Evolutionary conservation across 2,113 vertebrate genomes (phyloP).

Genomic region (Tiliqua scincoides): DNA sequence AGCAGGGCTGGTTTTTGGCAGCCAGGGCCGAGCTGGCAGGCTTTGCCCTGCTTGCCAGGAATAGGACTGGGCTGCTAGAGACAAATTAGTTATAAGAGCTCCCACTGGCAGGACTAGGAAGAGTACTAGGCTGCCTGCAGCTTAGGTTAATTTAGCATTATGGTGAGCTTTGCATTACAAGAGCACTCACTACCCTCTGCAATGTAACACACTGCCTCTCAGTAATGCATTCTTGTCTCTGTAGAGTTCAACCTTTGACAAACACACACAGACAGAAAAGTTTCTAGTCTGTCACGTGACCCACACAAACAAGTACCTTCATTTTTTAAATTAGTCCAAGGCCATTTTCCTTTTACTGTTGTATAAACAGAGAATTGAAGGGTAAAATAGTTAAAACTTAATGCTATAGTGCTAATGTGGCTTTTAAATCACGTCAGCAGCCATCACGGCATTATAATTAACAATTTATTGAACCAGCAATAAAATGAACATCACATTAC

Average conservation of each 20-base stretch:
- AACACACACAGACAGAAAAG: conserved; percentile 48
- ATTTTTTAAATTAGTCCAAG: conserved; percentile 81
- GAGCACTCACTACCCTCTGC: conserved; percentile 49
- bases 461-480: conserved; percentile 93
- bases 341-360: conserved; percentile 85
- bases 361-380: conserved; percentile 88
- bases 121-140: background rate
- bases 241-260: conserved; percentile 62
- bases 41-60: background rate
- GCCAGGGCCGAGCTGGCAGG: background rate
- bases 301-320: conserved; percentile 78
- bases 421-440: conserved; percentile 91
- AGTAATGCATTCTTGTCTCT: conserved; percentile 39
- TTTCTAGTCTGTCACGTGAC: conserved; percentile 75
- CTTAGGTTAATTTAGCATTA: conserved; percentile 55
- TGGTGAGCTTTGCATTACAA: conserved; percentile 63
- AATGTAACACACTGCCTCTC: background rate
- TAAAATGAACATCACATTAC: conserved; percentile 91
- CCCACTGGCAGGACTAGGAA: background rate
- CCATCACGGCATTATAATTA: conserved; percentile 92
- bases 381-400: conserved; percentile 91
- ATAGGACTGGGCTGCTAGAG: background rate
- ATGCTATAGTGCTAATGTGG: conserved; percentile 89
- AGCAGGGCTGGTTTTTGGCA: background rate
- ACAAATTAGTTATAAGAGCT: background rate